These are phyloP conservation scores for Linyphia triangularis DNA, from an alignment of 2,888 invertebrate genomes.

Conservation along the genomic window DNA sequence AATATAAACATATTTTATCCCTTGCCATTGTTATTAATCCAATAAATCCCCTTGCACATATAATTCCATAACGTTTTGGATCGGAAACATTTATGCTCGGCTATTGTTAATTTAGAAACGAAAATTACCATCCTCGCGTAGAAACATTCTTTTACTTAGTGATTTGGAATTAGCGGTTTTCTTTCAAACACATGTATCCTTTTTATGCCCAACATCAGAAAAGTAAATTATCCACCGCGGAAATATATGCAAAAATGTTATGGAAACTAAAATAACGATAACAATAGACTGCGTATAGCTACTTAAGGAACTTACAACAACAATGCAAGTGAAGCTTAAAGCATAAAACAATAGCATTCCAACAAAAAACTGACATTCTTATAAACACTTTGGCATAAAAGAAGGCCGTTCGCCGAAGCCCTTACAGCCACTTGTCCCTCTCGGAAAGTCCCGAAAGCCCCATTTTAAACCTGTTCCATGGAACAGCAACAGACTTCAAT, in stretches of 20 bases:
- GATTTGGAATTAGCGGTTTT: too few species aligned
- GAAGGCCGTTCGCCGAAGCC: not conserved
- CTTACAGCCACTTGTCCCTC: not conserved
- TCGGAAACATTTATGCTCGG: too few species aligned
- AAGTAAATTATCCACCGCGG: not conserved
- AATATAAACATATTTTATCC: too few species aligned
- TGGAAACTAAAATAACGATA: not conserved
- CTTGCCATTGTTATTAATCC: too few species aligned
- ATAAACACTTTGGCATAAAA: not conserved
- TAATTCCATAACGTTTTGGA: too few species aligned
- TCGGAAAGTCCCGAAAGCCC: slow-evolving; percentile 46
- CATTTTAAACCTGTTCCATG: slow-evolving; percentile 38
- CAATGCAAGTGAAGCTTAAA: slow-evolving; percentile 16
- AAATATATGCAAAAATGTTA: not conserved
- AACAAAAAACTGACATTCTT: not conserved
- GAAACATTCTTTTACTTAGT: too few species aligned
- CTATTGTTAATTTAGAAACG: too few species aligned
- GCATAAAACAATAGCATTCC: not conserved
- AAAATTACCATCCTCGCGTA: too few species aligned
- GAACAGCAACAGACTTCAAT: not conserved
- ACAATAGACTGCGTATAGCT: too few species aligned
- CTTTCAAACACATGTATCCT: too few species aligned
- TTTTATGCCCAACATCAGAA: too few species aligned
- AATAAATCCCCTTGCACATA: too few species aligned
- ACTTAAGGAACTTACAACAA: not conserved